Base-by-base conservation (phyloP, 2,113 vertebrate genomes). In the Lanius collurio region DNA sequence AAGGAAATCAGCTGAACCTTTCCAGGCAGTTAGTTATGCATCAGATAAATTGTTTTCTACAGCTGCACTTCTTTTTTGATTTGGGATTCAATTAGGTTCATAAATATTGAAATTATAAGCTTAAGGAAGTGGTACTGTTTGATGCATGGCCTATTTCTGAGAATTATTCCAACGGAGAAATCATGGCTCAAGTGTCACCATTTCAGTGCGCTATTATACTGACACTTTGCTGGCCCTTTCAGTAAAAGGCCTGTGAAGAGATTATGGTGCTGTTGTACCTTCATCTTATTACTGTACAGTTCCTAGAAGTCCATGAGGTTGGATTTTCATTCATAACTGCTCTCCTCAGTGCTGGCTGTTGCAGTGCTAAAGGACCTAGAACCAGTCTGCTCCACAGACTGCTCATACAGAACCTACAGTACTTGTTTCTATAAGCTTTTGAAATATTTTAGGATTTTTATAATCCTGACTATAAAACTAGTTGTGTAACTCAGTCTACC, bases 81-180 rank as follows among this genome's bases (percentile, higher is more conserved):
- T 97, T 94, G 93, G 71, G 83, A 97, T 98, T 97, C 90, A 98
- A 98, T 97, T 97, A 77, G 87, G 83, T 83, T 97, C 79, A 97
- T 97, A 97, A 97, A 97, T 97, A 97, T 97, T 98, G 95, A 97
- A 96, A 97, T 88, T 42, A 82, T 89, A 92, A 76, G 84, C 89
- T 97, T 92, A 97, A 97, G 76, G 64, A 97, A 97, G 96, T 53
- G 47, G 60, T 87, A 67, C 33, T 89, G 85, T 94, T 95, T 95
- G 88, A 96, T 94, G 93, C 92, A 86, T 89, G 71, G 83, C 62
- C 85, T 94, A 55, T 94, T 95, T 96, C 80, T 92, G 95, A 93
- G 90, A 97, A 93, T 96, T 96, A 86, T 64, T 83, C 30, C 88
- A 95, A 97, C 26, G 2, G 53, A 87, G 76, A 93, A 97, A 81